Evolutionary conservation across 1,140 invertebrate species (phyloP), one percentile per base, ranked within the genome.

Genomic region (Rhopalosiphum maidis): DNA sequence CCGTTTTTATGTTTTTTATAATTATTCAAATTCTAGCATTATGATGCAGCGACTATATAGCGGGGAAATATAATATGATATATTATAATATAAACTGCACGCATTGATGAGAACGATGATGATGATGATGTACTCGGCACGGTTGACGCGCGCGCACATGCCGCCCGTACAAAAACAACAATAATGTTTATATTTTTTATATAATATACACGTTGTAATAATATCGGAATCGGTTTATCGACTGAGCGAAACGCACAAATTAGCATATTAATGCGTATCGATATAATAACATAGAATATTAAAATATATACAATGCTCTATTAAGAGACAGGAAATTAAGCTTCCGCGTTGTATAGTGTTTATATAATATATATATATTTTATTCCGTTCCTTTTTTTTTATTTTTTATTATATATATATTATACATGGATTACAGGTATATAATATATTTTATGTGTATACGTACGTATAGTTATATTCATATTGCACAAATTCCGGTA

Each of bases 251-350:
- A 89, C 87, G 48, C 87, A 54, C 48, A 89, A 89, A 89, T 89
- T 89, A 89, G 87, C 87, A 89, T 54, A 89, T 35, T 54, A 54
- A 35, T 46, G 43, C 85, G n/a, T 89, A 89, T 89, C 87, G 48
- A 89, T 89, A 89, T 89, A 54, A 90, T 68, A 35, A 68, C 30
- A 90, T 68, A 68, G 7, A 68, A 43, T 68, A 90, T 60, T 77
- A 77, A 77, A 37, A 41, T 37, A 37, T 54, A 54, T 43, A 90
- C 89, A 90, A 90, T 90, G 89, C 89, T 90, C 89, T 68, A 90
- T 90, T 90, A 90, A 55, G 35, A 43, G 37, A 90, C 89, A 90
- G 89, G 89, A 90, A 90, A 90, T 90, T 68, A 68, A 90, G 89
- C 54, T 90, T 90, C 89, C 89, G 89, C 37, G 89, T 68, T 89